Conservation (phyloP, 2,797 vertebrate genomes). For the Phaenicophaeus curvirostris region DNA sequence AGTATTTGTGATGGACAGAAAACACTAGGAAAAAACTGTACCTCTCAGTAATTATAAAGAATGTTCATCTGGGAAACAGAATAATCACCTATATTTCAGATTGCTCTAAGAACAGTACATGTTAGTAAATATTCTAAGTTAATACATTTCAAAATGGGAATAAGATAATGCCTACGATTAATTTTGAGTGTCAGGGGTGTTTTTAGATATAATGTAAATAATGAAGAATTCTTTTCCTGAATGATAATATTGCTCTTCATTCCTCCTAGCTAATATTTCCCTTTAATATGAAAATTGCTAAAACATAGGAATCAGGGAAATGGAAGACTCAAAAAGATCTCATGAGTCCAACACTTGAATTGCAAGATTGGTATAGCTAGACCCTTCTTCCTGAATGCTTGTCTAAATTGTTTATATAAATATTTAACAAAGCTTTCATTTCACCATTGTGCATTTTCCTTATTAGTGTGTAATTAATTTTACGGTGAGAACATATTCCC, state of each 20-base stretch:
- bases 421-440: neutral
- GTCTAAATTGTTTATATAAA: neutral
- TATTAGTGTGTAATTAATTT: neutral
- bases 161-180: neutral
- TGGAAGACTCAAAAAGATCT: neutral
- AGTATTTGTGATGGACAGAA: neutral
- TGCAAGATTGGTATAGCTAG: no score
- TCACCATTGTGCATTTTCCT: neutral
- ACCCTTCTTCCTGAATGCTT: no score
- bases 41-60: neutral
- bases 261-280: neutral
- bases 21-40: neutral
- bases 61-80: neutral
- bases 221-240: neutral
- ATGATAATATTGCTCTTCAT: neutral
- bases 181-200: neutral
- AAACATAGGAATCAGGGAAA: neutral
- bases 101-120: neutral
- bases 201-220: constrained; percentile 5
- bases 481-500: neutral
- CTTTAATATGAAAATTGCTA: neutral
- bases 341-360: neutral
- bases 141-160: neutral
- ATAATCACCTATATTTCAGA: neutral
- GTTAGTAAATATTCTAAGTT: constrained; percentile 8